Conservation (phyloP, 2,113 vertebrate genomes). For the Thryonomys swinderianus region DNA sequence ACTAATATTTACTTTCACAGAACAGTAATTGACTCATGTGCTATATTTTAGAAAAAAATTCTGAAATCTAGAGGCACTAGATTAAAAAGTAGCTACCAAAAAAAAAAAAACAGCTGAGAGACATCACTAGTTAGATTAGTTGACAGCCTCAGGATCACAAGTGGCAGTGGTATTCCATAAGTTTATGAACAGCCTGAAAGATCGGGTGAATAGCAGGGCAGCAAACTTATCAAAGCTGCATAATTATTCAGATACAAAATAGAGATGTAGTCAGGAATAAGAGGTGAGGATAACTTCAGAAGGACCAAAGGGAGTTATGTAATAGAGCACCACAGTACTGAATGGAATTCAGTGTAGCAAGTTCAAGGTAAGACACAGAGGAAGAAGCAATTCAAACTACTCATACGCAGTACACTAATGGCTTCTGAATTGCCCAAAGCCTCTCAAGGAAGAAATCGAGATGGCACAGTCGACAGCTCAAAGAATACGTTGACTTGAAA, state of each 20-base stretch:
- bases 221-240: slow-evolving; percentile 54
- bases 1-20: slow-evolving; percentile 35
- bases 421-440: slow-evolving; percentile 76
- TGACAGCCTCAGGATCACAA: not conserved
- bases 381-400: slow-evolving; percentile 76
- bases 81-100: slow-evolving; percentile 75
- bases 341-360: slow-evolving; percentile 3
- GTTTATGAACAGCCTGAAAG: slow-evolving; percentile 60
- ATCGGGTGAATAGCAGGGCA: slow-evolving; percentile 40
- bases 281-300: not conserved
- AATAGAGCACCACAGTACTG: not conserved
- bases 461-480: slow-evolving; percentile 61
- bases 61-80: not conserved
- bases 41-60: slow-evolving; percentile 1
- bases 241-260: slow-evolving; percentile 53
- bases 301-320: slow-evolving; percentile 20
- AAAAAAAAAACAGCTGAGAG: slow-evolving; percentile 70
- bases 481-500: slow-evolving; percentile 75
- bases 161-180: not conserved
- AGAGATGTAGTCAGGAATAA: slow-evolving; percentile 56
- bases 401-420: slow-evolving; percentile 74
- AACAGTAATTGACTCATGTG: not conserved
- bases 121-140: slow-evolving; percentile 70
- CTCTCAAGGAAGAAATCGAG: slow-evolving; percentile 76
- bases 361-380: slow-evolving; percentile 68